Base-by-base conservation (phyloP, 1,140 invertebrate species). In the Monomorium pharaonis region DNA sequence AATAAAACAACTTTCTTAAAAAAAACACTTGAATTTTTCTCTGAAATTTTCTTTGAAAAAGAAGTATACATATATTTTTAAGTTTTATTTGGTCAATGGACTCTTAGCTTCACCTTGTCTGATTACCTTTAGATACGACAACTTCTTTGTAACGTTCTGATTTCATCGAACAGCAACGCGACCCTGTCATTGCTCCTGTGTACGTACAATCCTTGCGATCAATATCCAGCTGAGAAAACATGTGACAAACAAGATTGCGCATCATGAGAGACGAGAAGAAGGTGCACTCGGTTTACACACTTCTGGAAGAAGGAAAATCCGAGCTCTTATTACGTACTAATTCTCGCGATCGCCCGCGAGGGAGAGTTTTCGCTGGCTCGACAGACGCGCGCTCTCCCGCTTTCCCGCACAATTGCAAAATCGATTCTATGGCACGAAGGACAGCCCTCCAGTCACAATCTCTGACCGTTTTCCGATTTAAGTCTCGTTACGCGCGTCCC, bases 391-490 rank as follows among this genome's bases (percentile, higher is more conserved):
- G 16, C 85, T 88, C 70, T 51, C 60, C 49, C 72, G 37, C 2
- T 60, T 74, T 74, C 51, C 21, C 74, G 49, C 30, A 72, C 47
- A 47, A 85, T 85, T 72, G 74, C 62, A 63, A 89, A 86, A 69
- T 89, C 85, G 85, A 80, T 62, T 85, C 42, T 51, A 85, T 80
- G 84, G 85, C 78, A 89, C 84, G 51, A 33, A 86, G 54, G 83
- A 24, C 76, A 77, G 75, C 84, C 84, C n/a, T 85, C 63, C 42
- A 33, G 60, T 30, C 69, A 58, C 60, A 62, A 84, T 78, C 51
- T 76, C 54, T 58, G 84, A 47, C 60, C 27, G 42, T 67, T 84
- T n/a, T 83, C 74, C 81, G 12, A 56, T 91, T 85, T 78, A 88
- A 90, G 65, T 89, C 75, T 80, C 51, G 54, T 33, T 77, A 84